Evolutionary conservation across 2,113 vertebrate genomes (phyloP), one percentile per base, ranked within the genome.

Genomic region (Aspiorhynchus laticeps): DNA sequence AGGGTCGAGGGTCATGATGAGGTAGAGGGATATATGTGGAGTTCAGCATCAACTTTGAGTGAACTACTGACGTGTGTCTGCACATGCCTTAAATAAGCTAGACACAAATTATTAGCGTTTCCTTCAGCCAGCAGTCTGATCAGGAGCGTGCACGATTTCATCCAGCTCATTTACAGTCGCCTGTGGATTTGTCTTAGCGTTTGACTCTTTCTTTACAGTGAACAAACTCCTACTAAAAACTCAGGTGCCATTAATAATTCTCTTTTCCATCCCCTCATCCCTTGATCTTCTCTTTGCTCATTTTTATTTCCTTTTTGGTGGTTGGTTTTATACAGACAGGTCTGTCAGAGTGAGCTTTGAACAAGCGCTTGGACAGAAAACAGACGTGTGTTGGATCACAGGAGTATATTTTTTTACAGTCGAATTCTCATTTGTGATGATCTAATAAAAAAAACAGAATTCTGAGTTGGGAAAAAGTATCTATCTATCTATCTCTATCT

Each of bases 91-190:
- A 41, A 43, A 51, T 36, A 56, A 91, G 84, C 59, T 56, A 84
- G 89, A 91, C 90, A 93, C 92, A 91, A 93, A 93, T 93, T 88
- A 93, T 88, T 83, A 88, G 91, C 92, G 91, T 94, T 93, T 93
- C 92, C 17, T 92, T 92, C 85, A 86, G 89, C 83, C 85, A 91
- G n/a, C 9, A 31, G 74, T 26, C 33, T 53, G 15, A 24, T 24
- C 48, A 61, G 53, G 19, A 24, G 12, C 84, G 7, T 36, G 75
- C 38, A 67, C 9, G 43, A 28, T n/a, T 65, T 38, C 48, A 65
- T 31, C 7, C 59, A 26, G 79, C 24, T 81, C 14, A 61, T 65
- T 81, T 65, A 28, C 2, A 5, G 36, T 2, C 61, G 33, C 14
- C 79, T 28, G 59, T 3, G 24, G 79, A 65, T 81, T 81, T 46